Conservation (phyloP, 2,113 vertebrate genomes). For the Dipodomys spectabilis region DNA sequence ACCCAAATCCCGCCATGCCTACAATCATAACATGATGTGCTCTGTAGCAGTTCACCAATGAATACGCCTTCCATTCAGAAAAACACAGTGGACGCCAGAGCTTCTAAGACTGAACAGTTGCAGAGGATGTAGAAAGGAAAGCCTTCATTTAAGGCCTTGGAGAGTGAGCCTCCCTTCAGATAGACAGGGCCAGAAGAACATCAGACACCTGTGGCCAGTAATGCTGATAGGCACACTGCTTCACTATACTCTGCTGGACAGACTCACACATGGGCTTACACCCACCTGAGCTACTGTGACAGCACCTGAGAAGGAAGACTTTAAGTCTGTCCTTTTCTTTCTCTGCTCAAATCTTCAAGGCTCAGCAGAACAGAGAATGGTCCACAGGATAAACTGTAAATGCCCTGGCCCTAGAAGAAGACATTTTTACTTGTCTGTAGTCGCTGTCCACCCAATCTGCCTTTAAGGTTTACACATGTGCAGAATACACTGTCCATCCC, state of each 20-base stretch:
- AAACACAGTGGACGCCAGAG: too few species aligned
- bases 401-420: not conserved
- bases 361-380: not conserved
- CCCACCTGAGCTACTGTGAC: not conserved
- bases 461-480: not conserved
- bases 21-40: not conserved
- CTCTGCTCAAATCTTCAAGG: not conserved
- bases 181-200: not conserved
- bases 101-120: not conserved
- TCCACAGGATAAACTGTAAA: not conserved
- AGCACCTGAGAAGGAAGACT: too few species aligned
- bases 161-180: too few species aligned
- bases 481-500: accelerated
- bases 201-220: too few species aligned
- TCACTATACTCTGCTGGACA: not conserved
- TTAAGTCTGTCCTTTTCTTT: not conserved
- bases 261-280: not conserved
- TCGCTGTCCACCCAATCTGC: too few species aligned
- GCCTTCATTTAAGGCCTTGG: not conserved
- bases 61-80: not conserved
- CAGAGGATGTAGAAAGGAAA: not conserved
- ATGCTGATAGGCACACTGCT: not conserved
- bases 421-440: not conserved
- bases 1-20: not conserved
- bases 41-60: not conserved